phyloP scores from a whole-genome alignment of 2,888 invertebrate genomes.

The Tryphoninae sp. region DNA sequence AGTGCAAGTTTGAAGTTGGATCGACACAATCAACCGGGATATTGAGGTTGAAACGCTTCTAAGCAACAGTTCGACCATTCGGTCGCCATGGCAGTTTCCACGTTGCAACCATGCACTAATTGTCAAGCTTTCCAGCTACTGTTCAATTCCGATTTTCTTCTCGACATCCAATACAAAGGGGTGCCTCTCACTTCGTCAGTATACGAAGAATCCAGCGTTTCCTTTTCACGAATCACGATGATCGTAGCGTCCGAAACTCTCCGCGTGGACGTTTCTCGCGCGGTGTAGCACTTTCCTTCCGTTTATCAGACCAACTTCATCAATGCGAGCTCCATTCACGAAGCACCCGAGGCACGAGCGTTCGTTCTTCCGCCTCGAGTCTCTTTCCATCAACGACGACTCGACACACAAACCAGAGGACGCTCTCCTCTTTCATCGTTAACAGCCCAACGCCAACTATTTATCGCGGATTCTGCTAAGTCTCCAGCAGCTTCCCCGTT shows the following conservation, averaged over 20 bases:
- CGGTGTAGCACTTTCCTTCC: neutral
- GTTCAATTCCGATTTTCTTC: neutral
- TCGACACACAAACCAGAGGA: slow-evolving; percentile 9
- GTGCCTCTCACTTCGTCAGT: too few relatives aligned
- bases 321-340: neutral
- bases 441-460: slow-evolving; percentile 32
- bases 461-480: slow-evolving; percentile 45
- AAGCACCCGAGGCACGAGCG: neutral
- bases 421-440: slow-evolving; percentile 42
- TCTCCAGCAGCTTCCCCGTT: slow-evolving; percentile 26
- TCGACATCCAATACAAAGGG: neutral
- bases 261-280: too few relatives aligned
- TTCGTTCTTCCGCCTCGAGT: neutral
- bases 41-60: neutral
- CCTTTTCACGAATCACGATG: too few relatives aligned
- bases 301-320: neutral
- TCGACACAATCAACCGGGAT: neutral
- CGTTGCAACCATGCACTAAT: neutral
- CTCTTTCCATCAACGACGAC: neutral
- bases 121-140: neutral
- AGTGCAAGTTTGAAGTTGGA: too few relatives aligned
- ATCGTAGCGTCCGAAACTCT: too few relatives aligned
- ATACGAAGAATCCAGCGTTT: too few relatives aligned
- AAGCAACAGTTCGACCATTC: neutral
- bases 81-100: neutral